Conservation (phyloP, 2,113 vertebrate genomes). For the Trachemys scripta region DNA sequence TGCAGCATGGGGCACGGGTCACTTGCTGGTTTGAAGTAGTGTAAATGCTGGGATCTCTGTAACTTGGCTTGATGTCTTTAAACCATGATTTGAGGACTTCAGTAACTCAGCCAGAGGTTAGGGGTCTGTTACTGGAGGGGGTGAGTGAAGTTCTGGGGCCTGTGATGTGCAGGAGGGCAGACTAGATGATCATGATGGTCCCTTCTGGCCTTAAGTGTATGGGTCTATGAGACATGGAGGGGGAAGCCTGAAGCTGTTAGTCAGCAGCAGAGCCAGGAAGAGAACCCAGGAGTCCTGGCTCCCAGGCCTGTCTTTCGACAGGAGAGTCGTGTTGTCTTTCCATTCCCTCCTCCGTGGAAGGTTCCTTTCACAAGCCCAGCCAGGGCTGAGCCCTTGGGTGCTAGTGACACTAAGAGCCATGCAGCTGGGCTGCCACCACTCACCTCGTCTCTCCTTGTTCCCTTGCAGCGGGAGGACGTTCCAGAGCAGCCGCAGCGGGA, state of each 20-base stretch:
- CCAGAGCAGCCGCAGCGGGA: constrained; percentile 92
- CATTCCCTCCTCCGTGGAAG: not conserved
- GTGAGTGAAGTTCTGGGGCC: not conserved
- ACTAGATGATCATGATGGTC: not conserved
- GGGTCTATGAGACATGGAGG: not conserved
- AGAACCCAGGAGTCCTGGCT: not conserved
- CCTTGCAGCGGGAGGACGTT: constrained; percentile 89
- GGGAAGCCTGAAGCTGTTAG: not conserved
- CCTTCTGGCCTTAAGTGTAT: not conserved
- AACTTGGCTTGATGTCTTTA: too few species aligned
- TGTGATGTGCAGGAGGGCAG: not conserved
- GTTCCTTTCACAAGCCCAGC: not conserved
- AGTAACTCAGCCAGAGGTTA: not conserved
- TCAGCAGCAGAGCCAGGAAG: not conserved
- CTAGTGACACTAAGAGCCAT: not conserved
- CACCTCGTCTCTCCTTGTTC: not conserved
- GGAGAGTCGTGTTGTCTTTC: not conserved
- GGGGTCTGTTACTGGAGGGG: too few species aligned
- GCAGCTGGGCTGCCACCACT: fast-evolving
- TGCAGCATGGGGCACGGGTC: too few species aligned
- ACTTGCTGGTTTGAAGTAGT: not conserved
- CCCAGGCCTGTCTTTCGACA: not conserved
- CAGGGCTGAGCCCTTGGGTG: not conserved
- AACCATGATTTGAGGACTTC: not conserved
- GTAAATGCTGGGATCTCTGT: not conserved